Percentiles rank a stretch among this genome's conserved stretches.
These are phyloP conservation scores for Heliconius hewitsoni DNA, from an alignment of 1,140 invertebrate genomes.

Conservation along the genomic window DNA sequence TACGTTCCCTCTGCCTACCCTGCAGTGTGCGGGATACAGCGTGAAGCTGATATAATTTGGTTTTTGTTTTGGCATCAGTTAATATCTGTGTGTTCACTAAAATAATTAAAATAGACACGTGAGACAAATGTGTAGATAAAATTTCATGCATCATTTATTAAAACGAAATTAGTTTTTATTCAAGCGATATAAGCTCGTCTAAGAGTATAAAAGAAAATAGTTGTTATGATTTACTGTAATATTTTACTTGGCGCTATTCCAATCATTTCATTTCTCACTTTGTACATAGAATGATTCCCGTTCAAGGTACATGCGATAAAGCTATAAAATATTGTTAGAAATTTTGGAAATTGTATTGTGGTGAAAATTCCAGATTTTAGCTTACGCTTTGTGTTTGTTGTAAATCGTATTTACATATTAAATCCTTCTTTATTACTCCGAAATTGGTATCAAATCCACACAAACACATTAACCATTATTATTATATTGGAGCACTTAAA, in stretches of 20 bases:
- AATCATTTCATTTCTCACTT: constrained; percentile 71
- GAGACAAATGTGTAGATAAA: constrained; percentile 62
- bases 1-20: too few species aligned
- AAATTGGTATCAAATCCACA: background rate
- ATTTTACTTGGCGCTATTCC: constrained; percentile 61
- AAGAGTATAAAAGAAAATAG: constrained; percentile 53
- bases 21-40: too few species aligned
- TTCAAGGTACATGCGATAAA: constrained; percentile 51
- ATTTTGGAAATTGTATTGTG: background rate
- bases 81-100: constrained; percentile 3
- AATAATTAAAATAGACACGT: constrained; percentile 59
- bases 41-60: too few species aligned
- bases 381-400: background rate
- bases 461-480: constrained; percentile 15
- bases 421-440: background rate
- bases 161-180: constrained; percentile 54
- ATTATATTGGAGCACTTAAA: constrained; percentile 31
- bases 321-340: background rate
- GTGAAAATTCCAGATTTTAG: background rate
- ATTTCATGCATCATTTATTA: constrained; percentile 62
- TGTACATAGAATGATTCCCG: constrained; percentile 63
- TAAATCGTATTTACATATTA: constrained; percentile 1
- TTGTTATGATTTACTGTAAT: constrained; percentile 53
- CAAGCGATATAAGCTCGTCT: constrained; percentile 43
- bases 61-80: background rate